Base-by-base conservation (phyloP, 35 echinoderm and acorn worm genomes). In the Lytechinus pictus region DNA sequence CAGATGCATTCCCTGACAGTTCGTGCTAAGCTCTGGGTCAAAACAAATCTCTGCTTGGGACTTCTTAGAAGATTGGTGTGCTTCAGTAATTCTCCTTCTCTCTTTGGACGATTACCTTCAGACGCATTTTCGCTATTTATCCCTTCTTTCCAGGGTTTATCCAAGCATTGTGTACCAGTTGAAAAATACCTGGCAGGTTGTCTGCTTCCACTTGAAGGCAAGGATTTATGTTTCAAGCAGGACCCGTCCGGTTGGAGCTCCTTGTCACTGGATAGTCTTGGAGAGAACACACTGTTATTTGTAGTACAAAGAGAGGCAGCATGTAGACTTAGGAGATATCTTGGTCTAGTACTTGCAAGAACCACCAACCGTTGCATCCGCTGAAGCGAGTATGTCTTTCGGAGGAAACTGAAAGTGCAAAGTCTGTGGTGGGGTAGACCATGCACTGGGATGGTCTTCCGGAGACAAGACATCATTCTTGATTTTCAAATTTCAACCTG, bases 11-110 rank as follows among this genome's bases (percentile, higher is more conserved):
- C 94, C 60, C 96, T 54, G 21, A 97, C 56, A 9, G 90, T 29
- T 90, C n/a, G n/a, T 16, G 97, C 97, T 28, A 97, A 94, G 27
- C 96, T 86, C 9, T 89, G 94, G 27, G 53, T 87, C 24, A 95
- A 91, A n/a, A 97, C 89, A 86, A 95, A 97, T 19, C 87, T 71
- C 14, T 94, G 93, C 92, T 97, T 97, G 10, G 94, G 79, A 52
- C 91, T 97, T 60, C 95, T 54, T 4, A 96, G 94, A 14, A 94
- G 54, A 51, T 97, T 94, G 12, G 96, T 92, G 57, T 96, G 57
- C 51, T 95, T 93, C 54, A 88, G 88, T 21, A 95, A 28, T 21
- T 93, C 57, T 52, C 54, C 92, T 93, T 93, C 92, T 57, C 92
- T 54, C 52, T 57, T 93, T 3, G 92, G 92, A 11, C 2, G 52